Evolutionary conservation across 2,113 vertebrate genomes (phyloP).

Genomic region (Dicaeum eximium): DNA sequence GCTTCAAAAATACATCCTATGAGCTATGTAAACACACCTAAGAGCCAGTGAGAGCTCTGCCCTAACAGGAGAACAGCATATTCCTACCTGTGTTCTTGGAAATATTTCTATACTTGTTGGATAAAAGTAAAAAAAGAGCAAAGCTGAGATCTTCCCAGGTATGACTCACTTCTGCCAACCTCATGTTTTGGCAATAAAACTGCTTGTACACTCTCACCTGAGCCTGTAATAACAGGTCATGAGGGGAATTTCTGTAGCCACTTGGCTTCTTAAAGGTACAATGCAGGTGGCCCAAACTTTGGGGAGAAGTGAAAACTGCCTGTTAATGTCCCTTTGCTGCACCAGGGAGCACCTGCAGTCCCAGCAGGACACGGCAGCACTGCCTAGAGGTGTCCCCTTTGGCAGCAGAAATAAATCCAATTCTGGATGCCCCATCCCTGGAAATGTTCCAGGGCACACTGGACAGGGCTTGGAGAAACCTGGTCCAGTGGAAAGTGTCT

Average conservation of each 20-base stretch:
- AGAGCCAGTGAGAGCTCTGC: slow-evolving; percentile 37
- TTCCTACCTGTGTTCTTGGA: slow-evolving; percentile 46
- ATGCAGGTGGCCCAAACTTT: background rate
- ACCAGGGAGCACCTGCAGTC: background rate
- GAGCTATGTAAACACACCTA: slow-evolving; percentile 1
- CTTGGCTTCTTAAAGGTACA: background rate
- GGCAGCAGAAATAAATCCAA: background rate
- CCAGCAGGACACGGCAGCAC: rapidly evolving
- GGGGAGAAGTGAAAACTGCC: background rate
- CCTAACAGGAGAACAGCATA: slow-evolving; percentile 42
- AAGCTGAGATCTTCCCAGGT: slow-evolving; percentile 17
- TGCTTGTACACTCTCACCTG: background rate
- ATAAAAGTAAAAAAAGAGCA: slow-evolving; percentile 36
- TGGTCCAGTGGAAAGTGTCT: background rate
- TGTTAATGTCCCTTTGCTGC: background rate
- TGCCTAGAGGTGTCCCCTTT: background rate
- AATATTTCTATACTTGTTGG: slow-evolving; percentile 38
- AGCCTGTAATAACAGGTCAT: slow-evolving; percentile 61
- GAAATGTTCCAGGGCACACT: background rate
- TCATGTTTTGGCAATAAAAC: slow-evolving; percentile 44
- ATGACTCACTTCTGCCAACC: slow-evolving; percentile 47
- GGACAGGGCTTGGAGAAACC: background rate
- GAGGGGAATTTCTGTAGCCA: background rate
- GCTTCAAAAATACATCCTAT: background rate
- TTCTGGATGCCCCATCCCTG: background rate